Evolutionary conservation across 2,113 vertebrate species (phyloP), one percentile per base, ranked within the genome.

Genomic region (Crotophaga sulcirostris): DNA sequence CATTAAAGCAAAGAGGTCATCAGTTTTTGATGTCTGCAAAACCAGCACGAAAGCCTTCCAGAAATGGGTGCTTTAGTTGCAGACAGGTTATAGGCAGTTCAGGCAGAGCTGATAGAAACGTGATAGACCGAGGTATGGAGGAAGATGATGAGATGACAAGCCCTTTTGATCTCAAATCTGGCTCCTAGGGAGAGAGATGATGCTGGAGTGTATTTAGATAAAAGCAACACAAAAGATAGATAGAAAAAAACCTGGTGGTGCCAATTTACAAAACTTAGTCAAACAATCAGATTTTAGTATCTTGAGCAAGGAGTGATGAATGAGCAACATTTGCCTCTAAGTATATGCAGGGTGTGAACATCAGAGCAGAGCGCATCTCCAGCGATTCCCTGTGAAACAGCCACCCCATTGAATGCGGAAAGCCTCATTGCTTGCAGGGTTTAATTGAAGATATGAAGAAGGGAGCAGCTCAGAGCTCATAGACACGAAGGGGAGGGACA

Each of bases 181-280:
- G 9, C 18, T 90, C 4, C 83, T 74, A 45, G 59, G 28, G 13
- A 90, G 59, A 36, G 36, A 90, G 31, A 45, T 14, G 34, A 29
- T 66, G 20, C 23, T 77, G 51, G 47, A 84, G 10, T 26, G 42
- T 80, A 16, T n/a, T 92, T 58, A 77, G 67, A 90, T 29, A 83
- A 80, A 93, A 80, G n/a, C 23, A 56, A 70, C 18, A 76, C 19
- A 51, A 31, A 94, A 66, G 31, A 49, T 2, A 2, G 17, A 8
- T n/a, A n/a, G n/a, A 64, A 52, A 52, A 60, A 66, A 45, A 8
- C 12, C 8, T 15, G 14, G 23, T 80, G 59, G 33, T 0, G 0
- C 20, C 47, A 51, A 38, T 78, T 81, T 74, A 55, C 33, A 80
- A 51, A 77, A 45, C 19, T 36, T 84, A 70, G 66, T 51, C 36